Evolutionary conservation across 2,888 invertebrate genomes (phyloP).

Genomic region (Alentia gelatinosa): DNA sequence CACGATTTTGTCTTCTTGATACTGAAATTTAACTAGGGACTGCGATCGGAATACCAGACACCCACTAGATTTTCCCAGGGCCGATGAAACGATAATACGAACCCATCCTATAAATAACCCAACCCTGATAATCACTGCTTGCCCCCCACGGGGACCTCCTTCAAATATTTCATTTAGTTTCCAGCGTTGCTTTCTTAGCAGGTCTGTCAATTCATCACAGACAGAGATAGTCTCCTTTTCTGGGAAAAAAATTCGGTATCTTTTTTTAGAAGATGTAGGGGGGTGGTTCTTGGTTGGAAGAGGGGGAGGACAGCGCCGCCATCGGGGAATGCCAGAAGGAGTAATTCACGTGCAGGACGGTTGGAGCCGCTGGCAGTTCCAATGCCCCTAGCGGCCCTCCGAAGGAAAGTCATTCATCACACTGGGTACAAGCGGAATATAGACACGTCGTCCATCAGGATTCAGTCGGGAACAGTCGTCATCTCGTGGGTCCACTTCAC

Average conservation of each 20-base stretch:
- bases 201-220: background rate
- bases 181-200: background rate
- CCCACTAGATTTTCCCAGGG: too few relatives aligned
- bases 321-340: background rate
- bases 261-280: too few relatives aligned
- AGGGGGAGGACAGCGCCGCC: background rate
- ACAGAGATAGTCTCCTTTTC: background rate
- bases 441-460: conserved; percentile 45
- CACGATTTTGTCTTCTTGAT: background rate
- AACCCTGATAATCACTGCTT: background rate
- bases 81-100: background rate
- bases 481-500: conserved; percentile 27
- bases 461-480: conserved; percentile 42
- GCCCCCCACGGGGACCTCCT: background rate
- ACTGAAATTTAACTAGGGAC: too few relatives aligned
- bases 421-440: conserved; percentile 26
- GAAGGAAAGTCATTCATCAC: conserved; percentile 31
- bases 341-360: background rate
- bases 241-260: background rate
- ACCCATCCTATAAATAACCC: background rate
- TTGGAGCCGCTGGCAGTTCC: background rate
- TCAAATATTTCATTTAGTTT: background rate
- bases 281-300: too few relatives aligned
- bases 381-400: background rate
- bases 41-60: too few relatives aligned